Conservation (phyloP, 2,888 invertebrate species). For the Eupithecia pulchellata region DNA sequence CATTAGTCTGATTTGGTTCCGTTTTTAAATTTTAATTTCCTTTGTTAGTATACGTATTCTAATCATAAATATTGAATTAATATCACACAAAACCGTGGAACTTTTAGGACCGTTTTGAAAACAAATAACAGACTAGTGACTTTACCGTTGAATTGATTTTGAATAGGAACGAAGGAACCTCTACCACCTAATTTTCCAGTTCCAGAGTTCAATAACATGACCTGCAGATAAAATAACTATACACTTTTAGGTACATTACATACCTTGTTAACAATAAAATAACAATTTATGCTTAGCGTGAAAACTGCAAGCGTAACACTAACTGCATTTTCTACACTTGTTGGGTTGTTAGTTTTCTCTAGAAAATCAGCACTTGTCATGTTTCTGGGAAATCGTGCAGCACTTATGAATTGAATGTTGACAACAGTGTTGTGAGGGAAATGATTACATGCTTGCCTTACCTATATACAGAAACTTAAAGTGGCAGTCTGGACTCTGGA, state of each 20-base stretch:
- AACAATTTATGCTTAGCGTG: constrained; percentile 26
- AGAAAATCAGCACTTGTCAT: constrained; percentile 25
- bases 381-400: constrained; percentile 32
- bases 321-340: constrained; percentile 52
- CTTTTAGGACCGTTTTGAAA: neutral
- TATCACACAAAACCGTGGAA: neutral
- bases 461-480: neutral
- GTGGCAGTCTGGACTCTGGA: too few relatives aligned
- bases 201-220: neutral
- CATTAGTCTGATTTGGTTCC: too few relatives aligned
- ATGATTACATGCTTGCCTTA: neutral
- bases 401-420: constrained; percentile 11
- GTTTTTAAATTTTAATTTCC: too few relatives aligned
- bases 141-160: neutral
- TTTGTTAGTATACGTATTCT: too few relatives aligned
- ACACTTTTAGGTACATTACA: too few relatives aligned
- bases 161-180: neutral
- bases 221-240: neutral
- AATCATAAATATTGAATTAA: too few relatives aligned
- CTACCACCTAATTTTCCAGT: too few relatives aligned
- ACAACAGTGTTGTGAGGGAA: constrained; percentile 13
- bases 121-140: neutral
- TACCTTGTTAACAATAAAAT: constrained; percentile 9
- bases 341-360: constrained; percentile 50
- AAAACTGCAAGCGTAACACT: constrained; percentile 35